A percentile compares a stretch with the other conserved stretches of the same genome.
Conservation (phyloP, 2,888 invertebrate species). For the Boloria selene region DNA sequence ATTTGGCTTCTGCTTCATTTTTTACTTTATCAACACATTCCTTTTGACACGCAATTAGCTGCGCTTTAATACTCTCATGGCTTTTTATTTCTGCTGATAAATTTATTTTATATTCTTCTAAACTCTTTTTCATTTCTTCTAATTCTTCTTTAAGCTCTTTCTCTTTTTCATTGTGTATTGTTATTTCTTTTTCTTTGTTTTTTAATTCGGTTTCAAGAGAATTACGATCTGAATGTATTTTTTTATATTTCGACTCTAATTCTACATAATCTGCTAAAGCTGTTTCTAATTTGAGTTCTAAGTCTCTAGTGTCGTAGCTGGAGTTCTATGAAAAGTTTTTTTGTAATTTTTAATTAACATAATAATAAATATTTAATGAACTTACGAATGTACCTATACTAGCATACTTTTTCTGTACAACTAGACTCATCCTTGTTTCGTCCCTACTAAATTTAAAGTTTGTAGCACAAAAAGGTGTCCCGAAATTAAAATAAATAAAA, state of each 20-base stretch:
- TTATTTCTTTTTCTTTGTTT: conserved; percentile 72
- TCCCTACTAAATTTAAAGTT: too few species aligned
- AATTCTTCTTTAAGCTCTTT: conserved; percentile 58
- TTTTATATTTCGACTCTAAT: conserved; percentile 69
- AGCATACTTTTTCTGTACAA: too few species aligned
- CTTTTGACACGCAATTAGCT: conserved; percentile 59
- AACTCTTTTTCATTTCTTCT: conserved; percentile 50
- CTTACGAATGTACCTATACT: too few species aligned
- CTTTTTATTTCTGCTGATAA: conserved; percentile 62
- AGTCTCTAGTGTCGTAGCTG: conserved; percentile 77
- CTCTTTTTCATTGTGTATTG: conserved; percentile 65
- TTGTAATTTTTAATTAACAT: too few species aligned
- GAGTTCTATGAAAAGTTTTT: conserved; percentile 49
- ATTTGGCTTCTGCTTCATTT: conserved; percentile 72
- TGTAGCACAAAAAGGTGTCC: too few species aligned
- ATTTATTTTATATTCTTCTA: conserved; percentile 64
- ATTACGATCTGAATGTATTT: conserved; percentile 51
- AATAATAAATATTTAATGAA: too few species aligned
- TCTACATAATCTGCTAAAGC: conserved; percentile 78
- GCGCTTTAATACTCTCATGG: conserved; percentile 60
- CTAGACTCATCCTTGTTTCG: too few species aligned
- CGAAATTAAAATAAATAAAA: too few species aligned
- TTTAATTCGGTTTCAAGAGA: conserved; percentile 57
- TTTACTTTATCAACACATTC: conserved; percentile 59
- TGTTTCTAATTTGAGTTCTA: conserved; percentile 81